Conservation (phyloP, 2,797 vertebrate genomes). For the Cryptoblepharus egeriae region DNA sequence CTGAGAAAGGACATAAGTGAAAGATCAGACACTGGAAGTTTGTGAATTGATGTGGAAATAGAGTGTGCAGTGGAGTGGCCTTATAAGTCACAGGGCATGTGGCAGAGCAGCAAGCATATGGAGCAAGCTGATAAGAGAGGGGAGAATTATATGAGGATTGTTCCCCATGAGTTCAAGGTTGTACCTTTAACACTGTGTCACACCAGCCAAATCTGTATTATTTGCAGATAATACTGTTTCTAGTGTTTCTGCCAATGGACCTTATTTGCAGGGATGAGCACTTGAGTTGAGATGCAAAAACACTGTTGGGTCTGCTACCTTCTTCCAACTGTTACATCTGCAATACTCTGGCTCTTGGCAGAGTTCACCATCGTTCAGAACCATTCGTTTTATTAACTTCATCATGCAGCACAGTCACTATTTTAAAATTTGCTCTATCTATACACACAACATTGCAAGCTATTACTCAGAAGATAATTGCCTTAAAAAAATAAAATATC, state of each 20-base stretch:
- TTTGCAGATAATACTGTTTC: neutral
- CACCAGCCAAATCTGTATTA: neutral
- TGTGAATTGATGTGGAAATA: too few species aligned
- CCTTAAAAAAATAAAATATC: slow-evolving; percentile 6
- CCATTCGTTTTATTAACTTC: slow-evolving; percentile 23
- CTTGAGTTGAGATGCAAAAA: too few species aligned
- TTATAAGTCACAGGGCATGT: too few species aligned
- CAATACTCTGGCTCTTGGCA: neutral
- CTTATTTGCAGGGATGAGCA: neutral
- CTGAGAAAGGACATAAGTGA: too few species aligned
- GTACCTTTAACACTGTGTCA: too few species aligned
- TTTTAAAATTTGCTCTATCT: slow-evolving; percentile 13
- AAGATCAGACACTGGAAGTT: too few species aligned
- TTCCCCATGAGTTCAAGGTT: too few species aligned
- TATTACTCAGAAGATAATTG: slow-evolving; percentile 37
- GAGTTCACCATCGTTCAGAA: neutral
- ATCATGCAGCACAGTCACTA: neutral
- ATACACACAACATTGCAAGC: slow-evolving; percentile 1
- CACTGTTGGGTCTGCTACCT: too few species aligned
- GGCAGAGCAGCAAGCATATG: too few species aligned
- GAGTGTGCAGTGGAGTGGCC: too few species aligned
- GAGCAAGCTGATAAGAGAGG: too few species aligned
- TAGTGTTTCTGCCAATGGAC: neutral
- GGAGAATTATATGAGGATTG: too few species aligned
- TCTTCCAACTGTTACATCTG: neutral